Conservation (phyloP, 2,797 vertebrate species). For the Sternotherus odoratus region DNA sequence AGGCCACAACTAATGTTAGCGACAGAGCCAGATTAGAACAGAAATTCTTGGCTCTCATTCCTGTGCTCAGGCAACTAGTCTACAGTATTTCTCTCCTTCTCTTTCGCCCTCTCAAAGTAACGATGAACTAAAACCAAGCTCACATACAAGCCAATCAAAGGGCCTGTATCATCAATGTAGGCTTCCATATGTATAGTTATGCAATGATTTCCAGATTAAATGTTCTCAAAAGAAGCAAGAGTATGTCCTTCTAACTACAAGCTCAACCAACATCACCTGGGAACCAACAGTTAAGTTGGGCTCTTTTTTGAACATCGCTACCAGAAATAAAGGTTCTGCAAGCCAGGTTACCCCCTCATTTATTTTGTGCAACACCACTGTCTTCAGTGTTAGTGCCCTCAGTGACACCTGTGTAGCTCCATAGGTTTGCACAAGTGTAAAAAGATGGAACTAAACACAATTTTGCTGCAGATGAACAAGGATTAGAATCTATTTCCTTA, state of each 20-base stretch:
- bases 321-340: slow-evolving; percentile 16
- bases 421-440: slow-evolving; percentile 44
- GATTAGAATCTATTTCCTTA: slow-evolving; percentile 46
- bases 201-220: slow-evolving; percentile 64
- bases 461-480: neutral
- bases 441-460: slow-evolving; percentile 57
- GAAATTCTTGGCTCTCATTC: slow-evolving; percentile 28
- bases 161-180: slow-evolving; percentile 49
- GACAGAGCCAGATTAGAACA: slow-evolving; percentile 54
- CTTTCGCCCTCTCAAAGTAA: slow-evolving; percentile 26
- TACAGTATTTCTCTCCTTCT: neutral
- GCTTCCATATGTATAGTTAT: slow-evolving; percentile 44
- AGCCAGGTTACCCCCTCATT: neutral
- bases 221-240: slow-evolving; percentile 54
- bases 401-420: neutral
- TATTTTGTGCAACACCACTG: slow-evolving; percentile 26
- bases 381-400: neutral
- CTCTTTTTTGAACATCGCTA: slow-evolving; percentile 19
- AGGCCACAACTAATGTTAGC: slow-evolving; percentile 62
- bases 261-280: slow-evolving; percentile 39
- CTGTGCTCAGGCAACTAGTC: slow-evolving; percentile 22
- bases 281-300: slow-evolving; percentile 3
- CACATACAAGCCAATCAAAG: slow-evolving; percentile 53
- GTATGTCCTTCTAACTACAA: slow-evolving; percentile 39
- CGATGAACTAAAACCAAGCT: neutral